These are phyloP conservation scores for Schizaphis graminum DNA, from an alignment of 2,888 invertebrate genomes.

Conservation along the genomic window DNA sequence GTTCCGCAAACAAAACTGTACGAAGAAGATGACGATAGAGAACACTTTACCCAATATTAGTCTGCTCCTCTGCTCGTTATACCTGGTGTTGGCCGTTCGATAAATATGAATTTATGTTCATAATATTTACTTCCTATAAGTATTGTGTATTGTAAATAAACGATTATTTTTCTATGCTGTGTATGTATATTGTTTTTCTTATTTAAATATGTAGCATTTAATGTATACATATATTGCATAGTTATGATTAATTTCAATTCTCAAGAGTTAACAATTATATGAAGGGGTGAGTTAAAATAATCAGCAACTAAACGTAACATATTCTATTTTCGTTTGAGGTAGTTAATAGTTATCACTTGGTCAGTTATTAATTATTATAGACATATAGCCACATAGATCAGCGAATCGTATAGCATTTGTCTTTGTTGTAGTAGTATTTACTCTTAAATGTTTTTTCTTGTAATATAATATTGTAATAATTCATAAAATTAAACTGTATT, in stretches of 20 bases:
- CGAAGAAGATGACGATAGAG: not conserved
- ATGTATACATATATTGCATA: not conserved
- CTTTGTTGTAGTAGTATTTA: not conserved
- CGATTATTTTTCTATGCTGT: not conserved
- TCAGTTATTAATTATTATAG: not conserved
- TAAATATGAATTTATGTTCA: not conserved
- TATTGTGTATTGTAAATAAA: not conserved
- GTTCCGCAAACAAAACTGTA: slow-evolving; percentile 44
- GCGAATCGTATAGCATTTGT: not conserved
- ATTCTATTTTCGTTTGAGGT: not conserved
- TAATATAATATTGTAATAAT: not conserved
- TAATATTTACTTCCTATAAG: not conserved
- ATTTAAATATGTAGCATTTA: not conserved
- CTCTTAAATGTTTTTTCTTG: not conserved
- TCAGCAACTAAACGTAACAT: not conserved
- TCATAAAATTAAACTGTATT: not conserved
- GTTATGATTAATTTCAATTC: not conserved
- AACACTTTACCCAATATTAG: slow-evolving; percentile 49
- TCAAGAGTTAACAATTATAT: not conserved
- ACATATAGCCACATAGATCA: not conserved
- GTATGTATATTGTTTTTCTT: not conserved
- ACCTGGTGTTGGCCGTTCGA: not conserved
- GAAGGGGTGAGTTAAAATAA: not conserved
- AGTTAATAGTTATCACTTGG: not conserved
- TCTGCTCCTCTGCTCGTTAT: slow-evolving; percentile 54